Evolutionary conservation across 2,113 vertebrate species (phyloP).

Genomic region (Fregetta grallaria): DNA sequence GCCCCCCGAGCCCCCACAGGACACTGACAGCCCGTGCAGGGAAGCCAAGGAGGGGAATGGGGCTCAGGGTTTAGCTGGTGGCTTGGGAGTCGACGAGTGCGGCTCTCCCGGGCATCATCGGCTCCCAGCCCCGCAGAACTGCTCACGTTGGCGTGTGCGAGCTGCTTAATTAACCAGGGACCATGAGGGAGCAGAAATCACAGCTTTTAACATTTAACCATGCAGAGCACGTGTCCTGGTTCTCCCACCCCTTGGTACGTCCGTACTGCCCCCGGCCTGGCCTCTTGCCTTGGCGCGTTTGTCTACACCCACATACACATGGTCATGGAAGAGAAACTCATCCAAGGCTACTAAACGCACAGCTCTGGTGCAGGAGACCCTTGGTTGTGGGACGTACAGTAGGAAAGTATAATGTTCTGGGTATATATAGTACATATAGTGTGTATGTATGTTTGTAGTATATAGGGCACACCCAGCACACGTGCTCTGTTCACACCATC

Average conservation of each 20-base stretch:
- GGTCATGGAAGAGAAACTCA: background rate
- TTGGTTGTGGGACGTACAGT: accelerated
- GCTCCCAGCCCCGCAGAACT: background rate
- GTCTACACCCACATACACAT: accelerated
- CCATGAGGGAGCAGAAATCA: background rate
- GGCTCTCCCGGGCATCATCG: accelerated
- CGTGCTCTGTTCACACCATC: background rate
- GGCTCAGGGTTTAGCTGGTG: background rate
- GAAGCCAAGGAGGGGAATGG: background rate
- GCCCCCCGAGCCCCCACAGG: accelerated
- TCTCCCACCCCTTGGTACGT: background rate
- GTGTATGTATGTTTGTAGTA: too few species aligned
- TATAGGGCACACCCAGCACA: background rate
- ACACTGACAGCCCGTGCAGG: accelerated
- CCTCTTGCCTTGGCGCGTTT: background rate
- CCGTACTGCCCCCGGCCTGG: accelerated
- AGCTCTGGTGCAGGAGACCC: background rate
- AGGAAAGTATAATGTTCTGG: background rate
- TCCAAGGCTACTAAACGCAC: background rate
- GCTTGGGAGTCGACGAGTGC: background rate
- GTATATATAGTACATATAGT: too few species aligned
- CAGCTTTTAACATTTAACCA: background rate
- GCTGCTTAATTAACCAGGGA: background rate
- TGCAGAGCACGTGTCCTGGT: accelerated
- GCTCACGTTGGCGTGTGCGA: accelerated